Evolutionary conservation across 2,113 vertebrate species (phyloP), one percentile per base, ranked within the genome.

Genomic region (Marmota flaviventris): DNA sequence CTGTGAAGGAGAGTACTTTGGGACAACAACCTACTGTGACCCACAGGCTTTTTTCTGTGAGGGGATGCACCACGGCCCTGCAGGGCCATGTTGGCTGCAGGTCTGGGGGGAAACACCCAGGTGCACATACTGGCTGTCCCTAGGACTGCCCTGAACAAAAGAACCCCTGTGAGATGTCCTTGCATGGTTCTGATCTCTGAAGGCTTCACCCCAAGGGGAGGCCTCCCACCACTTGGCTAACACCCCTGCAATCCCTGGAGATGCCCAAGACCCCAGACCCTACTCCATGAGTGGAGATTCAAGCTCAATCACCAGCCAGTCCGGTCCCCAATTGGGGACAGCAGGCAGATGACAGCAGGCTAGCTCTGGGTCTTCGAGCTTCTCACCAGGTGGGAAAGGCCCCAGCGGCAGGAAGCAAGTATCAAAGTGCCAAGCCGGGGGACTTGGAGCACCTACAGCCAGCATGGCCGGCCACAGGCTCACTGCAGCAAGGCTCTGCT

Each of bases 251-350:
- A 18, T 16, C 3, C 20, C 87, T 10, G 20, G 1, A n/a, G 67
- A 89, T 4, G 45, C 69, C 11, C 24, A 13, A 34, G 42, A 20
- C 20, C 27, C 2, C 11, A 3, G 27, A 4, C 42, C 70, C 39
- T 7, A 37, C 12, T 45, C 18, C 11, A 0, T 2, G 4, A 45
- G 39, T 48, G 0, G 24, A 63, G 14, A 5, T 45, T 53, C 3
- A 0, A n/a, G 73, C 81, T 53, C 58, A 11, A 34, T 14, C 25
- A 4, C 0, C 39, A n/a, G 70, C 63, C 77, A 61, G 51, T 12
- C 65, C 9, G 2, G 58, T 29, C 9, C 42, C 12, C 17, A 2
- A 79, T 16, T 0, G 5, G 18, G 11, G 22, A 37, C 65, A 48
- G 56, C 12, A 17, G 56, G n/a, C 6, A 51, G 27, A 56, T 11